These are phyloP conservation scores for Cassiopea xamachana DNA, from an alignment of 30 jellyfish, hydroid and myxozoan genomes.

Conservation along the genomic window DNA sequence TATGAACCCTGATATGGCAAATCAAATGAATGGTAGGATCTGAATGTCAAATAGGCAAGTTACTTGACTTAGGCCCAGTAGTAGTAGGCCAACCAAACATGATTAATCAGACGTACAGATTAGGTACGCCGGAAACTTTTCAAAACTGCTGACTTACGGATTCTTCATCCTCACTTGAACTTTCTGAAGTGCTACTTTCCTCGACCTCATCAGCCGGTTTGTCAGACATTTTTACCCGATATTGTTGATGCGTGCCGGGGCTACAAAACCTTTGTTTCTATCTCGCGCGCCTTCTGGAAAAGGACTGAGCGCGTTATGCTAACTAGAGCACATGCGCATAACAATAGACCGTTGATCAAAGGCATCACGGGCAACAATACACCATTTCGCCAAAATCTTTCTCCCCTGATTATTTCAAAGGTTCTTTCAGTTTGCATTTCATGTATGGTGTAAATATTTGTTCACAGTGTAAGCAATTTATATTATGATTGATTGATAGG, in stretches of 20 bases:
- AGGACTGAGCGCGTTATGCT: not conserved
- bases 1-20: not conserved
- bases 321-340: slow-evolving; percentile 57
- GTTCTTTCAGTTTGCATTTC: too few relatives aligned
- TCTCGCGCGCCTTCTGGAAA: slow-evolving; percentile 40
- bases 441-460: too few relatives aligned
- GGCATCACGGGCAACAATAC: not conserved
- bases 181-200: slow-evolving; percentile 63
- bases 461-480: too few relatives aligned
- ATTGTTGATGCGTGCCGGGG: too few relatives aligned
- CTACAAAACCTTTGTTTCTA: not conserved
- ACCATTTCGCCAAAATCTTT: too few relatives aligned
- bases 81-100: not conserved
- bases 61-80: not conserved
- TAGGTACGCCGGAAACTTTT: not conserved
- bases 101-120: too few relatives aligned
- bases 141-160: slow-evolving; percentile 1
- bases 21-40: not conserved
- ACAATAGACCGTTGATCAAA: slow-evolving; percentile 28
- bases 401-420: too few relatives aligned
- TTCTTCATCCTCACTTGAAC: slow-evolving; percentile 72
- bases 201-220: slow-evolving; percentile 47
- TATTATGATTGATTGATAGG: too few relatives aligned
- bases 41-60: not conserved
- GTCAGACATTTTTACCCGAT: slow-evolving; percentile 35